phyloP scores from a whole-genome alignment of 2,888 invertebrate genomes.

The Fissipunctia ypsillon region DNA sequence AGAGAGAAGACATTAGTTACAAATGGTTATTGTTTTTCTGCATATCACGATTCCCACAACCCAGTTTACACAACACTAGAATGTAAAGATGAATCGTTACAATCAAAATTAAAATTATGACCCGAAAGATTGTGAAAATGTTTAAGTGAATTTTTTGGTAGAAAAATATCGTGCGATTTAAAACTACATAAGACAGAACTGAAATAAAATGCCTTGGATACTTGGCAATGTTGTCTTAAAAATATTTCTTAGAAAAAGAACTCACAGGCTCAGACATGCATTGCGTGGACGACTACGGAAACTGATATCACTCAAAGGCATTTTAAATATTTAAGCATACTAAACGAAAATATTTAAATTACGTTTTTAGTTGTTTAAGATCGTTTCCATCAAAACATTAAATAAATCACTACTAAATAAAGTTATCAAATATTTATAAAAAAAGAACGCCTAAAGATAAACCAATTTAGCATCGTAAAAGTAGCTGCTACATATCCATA shows the following conservation, averaged over 20 bases:
- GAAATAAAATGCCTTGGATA: neutral
- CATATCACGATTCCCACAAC: constrained; percentile 54
- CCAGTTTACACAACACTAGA: constrained; percentile 52
- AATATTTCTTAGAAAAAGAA: no score
- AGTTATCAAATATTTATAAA: constrained; percentile 8
- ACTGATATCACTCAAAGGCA: neutral
- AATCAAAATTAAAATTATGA: constrained; percentile 53
- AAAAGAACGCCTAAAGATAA: constrained; percentile 3
- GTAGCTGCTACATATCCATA: constrained; percentile 45
- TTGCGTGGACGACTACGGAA: neutral
- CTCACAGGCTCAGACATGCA: neutral
- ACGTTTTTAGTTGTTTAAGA: neutral
- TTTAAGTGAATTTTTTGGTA: neutral
- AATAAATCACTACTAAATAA: neutral
- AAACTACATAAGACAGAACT: neutral
- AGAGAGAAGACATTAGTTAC: constrained; percentile 32
- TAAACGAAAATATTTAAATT: neutral
- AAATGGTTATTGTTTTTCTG: constrained; percentile 57
- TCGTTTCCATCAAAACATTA: neutral
- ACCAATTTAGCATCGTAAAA: constrained; percentile 20
- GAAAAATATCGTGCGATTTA: neutral
- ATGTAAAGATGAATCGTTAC: constrained; percentile 32
- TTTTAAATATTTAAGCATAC: neutral
- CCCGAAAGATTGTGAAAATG: constrained; percentile 37
- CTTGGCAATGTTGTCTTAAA: no score